phyloP scores from a whole-genome alignment of 2,797 vertebrate species.

The Takifugu rubripes region DNA sequence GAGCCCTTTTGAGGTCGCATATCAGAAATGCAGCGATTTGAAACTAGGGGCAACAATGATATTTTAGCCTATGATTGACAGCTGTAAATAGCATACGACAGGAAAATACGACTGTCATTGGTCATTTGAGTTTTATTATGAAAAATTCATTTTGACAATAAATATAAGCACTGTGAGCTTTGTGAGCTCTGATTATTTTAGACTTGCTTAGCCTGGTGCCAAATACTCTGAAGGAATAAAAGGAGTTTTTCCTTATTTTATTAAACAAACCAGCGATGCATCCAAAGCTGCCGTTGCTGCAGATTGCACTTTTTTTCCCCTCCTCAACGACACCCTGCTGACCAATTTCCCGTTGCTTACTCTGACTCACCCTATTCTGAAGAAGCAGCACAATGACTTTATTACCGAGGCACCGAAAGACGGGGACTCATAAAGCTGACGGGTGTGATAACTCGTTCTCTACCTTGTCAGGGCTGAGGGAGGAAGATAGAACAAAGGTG shows the following conservation, averaged over 20 bases:
- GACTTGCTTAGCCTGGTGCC: constrained; percentile 38
- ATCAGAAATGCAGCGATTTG: constrained; percentile 14
- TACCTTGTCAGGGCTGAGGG: constrained; percentile 60
- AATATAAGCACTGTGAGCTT: constrained; percentile 32
- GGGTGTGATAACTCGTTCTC: constrained; percentile 67
- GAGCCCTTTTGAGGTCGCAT: constrained; percentile 18
- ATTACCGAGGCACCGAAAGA: constrained; percentile 63
- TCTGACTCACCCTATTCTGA: constrained; percentile 61
- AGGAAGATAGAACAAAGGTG: constrained; percentile 66
- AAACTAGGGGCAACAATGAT: constrained; percentile 1
- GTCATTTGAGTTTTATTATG: constrained; percentile 1
- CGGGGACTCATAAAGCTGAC: constrained; percentile 73
- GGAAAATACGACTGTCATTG: background rate
- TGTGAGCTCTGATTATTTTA: constrained; percentile 26
- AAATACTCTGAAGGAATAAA: constrained; percentile 43
- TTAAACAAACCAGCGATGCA: constrained; percentile 65
- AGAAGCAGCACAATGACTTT: constrained; percentile 61
- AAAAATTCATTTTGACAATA: constrained; percentile 20
- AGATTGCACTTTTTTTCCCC: constrained; percentile 21
- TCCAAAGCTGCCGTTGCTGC: constrained; percentile 34
- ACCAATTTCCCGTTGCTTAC: constrained; percentile 69
- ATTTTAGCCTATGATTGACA: constrained; percentile 20
- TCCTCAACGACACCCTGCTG: constrained; percentile 56
- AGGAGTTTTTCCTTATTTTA: constrained; percentile 38
- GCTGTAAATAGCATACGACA: background rate